Evolutionary conservation across 2,888 invertebrate species (phyloP), one percentile per base, ranked within the genome.

Genomic region (Halocaridina rubra): DNA sequence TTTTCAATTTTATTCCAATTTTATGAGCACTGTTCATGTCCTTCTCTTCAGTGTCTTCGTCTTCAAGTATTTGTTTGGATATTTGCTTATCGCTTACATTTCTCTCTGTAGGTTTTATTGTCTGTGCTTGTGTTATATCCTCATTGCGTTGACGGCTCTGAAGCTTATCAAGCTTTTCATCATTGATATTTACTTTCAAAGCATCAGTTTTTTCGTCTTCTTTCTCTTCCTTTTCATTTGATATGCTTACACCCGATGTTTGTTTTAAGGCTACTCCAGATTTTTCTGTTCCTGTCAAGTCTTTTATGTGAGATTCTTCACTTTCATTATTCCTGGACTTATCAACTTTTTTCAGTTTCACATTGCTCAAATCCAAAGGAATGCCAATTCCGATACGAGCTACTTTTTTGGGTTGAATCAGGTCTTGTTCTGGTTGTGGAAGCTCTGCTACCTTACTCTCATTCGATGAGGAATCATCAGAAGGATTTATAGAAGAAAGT

Each of bases 321-420:
- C n/a, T n/a, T n/a, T n/a, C n/a, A n/a, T n/a, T n/a, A n/a, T 4
- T 27, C 0, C 16, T 24, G 24, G 67, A 22, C 19, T 67, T 29
- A 4, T 29, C 29, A 22, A 77, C 71, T 30, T 59, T 82, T 32
- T 71, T 82, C 3, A 82, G 71, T 27, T 76, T 57, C 24, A 76
- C 22, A 8, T 19, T 8, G 0, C 74, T 46, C 7, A 33, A 2
- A 8, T 32, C 30, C n/a, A 82, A 3, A 3, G 82, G 82, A 19
- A 64, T 53, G 13, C n/a, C 53, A 19, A 81, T 72, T 8, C 71
- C 77, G 19, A 82, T 22, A 8, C 67, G 33, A 1, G n/a, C 10
- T 2, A 82, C 13, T 29, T 78, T 82, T 59, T 72, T 77, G 13
- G 82, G 77, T 24, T 75, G 32, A 10, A 82, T 82, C 3, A 82